Percentiles rank a stretch among this genome's conserved stretches.
These are phyloP conservation scores for Pristionchus fissidentatus DNA, from an alignment of 2,888 invertebrate species.

Conservation along the genomic window DNA sequence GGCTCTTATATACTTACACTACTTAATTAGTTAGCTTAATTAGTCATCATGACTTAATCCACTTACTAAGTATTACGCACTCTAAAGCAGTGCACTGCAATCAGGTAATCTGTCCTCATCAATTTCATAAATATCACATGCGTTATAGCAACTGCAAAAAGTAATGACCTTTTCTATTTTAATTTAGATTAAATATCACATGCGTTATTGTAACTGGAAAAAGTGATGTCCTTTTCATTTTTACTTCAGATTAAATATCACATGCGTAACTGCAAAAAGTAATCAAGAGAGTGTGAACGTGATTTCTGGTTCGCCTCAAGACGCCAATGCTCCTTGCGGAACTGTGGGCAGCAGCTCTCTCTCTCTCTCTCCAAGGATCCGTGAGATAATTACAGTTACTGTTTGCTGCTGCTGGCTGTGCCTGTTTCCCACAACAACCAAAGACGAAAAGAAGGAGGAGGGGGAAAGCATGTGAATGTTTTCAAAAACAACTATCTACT, in stretches of 20 bases:
- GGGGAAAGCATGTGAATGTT: conserved; percentile 37
- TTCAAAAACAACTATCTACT: conserved; percentile 38
- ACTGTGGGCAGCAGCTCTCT: too few species aligned
- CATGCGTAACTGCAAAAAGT: neutral
- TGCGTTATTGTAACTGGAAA: neutral
- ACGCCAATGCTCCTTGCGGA: too few species aligned
- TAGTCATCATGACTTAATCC: too few species aligned
- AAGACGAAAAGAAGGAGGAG: neutral
- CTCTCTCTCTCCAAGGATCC: neutral
- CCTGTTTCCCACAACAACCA: neutral
- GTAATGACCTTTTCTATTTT: neutral
- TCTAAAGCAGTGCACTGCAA: too few species aligned
- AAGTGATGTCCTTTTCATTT: neutral
- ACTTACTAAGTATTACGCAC: too few species aligned
- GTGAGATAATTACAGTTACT: conserved; percentile 28
- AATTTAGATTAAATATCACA: neutral
- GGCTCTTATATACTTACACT: too few species aligned
- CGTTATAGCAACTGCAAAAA: neutral
- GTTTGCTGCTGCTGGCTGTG: neutral
- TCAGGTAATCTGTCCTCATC: too few species aligned
- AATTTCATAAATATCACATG: neutral
- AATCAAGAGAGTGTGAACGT: too few species aligned
- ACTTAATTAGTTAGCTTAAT: too few species aligned
- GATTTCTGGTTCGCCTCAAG: neutral
- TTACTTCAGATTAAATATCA: neutral